Evolutionary conservation across 2,888 invertebrate species (phyloP).

Genomic region (Papilio demoleus): DNA sequence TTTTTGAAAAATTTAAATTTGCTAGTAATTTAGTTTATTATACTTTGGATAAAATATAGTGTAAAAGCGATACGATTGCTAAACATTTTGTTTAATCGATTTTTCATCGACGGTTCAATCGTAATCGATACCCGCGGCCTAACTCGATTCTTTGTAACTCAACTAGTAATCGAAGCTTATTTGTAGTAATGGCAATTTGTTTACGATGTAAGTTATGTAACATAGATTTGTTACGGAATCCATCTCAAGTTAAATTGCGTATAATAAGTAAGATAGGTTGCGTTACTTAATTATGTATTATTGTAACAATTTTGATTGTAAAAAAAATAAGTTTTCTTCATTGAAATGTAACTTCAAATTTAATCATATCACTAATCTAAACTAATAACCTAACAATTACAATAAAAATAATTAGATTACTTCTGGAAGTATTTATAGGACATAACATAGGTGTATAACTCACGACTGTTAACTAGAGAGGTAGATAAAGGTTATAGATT

Average conservation of each 20-base stretch:
- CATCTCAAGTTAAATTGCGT: conserved; percentile 22
- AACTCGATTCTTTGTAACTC: conserved; percentile 68
- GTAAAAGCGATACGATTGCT: background rate
- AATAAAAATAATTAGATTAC: no score
- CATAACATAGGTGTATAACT: background rate
- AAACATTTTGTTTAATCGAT: conserved; percentile 11
- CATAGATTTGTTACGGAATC: conserved; percentile 45
- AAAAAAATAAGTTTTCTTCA: background rate
- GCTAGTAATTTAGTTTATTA: background rate
- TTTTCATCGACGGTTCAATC: conserved; percentile 40
- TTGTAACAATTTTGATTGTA: background rate
- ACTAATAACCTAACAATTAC: no score
- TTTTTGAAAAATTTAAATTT: no score
- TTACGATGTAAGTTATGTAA: conserved; percentile 50
- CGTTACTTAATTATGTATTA: background rate
- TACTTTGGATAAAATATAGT: background rate
- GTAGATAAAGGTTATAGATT: background rate
- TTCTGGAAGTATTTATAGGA: background rate
- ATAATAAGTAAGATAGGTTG: background rate
- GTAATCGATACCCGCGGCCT: conserved; percentile 53
- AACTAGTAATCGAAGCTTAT: conserved; percentile 62
- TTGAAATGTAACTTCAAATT: background rate
- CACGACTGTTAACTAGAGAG: background rate
- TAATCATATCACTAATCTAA: no score
- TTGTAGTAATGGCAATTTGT: conserved; percentile 58